Percentiles rank a stretch among this genome's conserved stretches.
Conservation (phyloP, 64 coral and sea anemone species). For the Montipora cactus region DNA sequence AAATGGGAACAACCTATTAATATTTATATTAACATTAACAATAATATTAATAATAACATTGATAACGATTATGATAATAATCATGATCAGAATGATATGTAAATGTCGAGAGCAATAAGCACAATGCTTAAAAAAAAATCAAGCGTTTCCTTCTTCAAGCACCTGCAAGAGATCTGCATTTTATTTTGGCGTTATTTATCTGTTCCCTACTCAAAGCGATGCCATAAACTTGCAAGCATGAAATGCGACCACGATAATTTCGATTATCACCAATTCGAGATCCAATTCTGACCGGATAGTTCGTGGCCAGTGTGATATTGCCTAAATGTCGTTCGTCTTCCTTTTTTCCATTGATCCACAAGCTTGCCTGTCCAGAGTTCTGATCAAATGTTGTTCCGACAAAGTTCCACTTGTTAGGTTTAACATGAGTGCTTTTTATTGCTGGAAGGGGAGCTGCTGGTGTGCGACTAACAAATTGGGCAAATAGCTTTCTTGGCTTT, state of each 20-base stretch:
- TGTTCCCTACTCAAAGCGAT: no score
- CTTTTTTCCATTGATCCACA: constrained; percentile 49
- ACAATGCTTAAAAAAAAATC: no score
- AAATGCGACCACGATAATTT: constrained; percentile 35
- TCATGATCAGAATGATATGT: no score
- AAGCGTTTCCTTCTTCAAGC: no score
- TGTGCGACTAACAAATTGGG: neutral
- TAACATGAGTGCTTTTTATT: neutral
- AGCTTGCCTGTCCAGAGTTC: constrained; percentile 23
- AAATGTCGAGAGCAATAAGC: no score
- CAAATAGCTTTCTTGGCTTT: neutral
- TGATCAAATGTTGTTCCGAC: constrained; percentile 27
- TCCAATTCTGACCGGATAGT: constrained; percentile 56
- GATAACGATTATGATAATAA: no score
- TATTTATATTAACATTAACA: no score
- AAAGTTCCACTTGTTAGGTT: constrained; percentile 14
- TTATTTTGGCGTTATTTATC: neutral
- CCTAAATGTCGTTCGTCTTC: constrained; percentile 8
- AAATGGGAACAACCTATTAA: no score
- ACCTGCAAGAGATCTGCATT: neutral
- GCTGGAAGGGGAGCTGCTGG: neutral
- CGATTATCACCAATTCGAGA: constrained; percentile 32
- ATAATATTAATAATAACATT: no score
- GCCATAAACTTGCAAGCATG: constrained; percentile 23
- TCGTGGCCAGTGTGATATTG: constrained; percentile 26